These are phyloP conservation scores for Uromys caudimaculatus DNA, from an alignment of 2,797 vertebrate species.

Conservation along the genomic window DNA sequence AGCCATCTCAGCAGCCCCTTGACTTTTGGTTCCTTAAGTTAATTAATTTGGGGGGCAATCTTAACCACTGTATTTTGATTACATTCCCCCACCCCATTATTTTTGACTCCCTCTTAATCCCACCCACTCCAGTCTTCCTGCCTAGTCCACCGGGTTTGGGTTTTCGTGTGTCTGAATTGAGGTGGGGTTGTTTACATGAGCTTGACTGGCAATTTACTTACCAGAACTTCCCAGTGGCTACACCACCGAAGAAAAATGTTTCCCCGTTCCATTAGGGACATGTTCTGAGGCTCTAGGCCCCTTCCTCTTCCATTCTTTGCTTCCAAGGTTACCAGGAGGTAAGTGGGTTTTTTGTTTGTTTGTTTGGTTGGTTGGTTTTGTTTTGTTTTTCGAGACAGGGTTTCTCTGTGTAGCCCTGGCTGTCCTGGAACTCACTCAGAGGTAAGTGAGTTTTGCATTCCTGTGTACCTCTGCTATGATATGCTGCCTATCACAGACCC, in stretches of 20 bases:
- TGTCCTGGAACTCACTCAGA: no score
- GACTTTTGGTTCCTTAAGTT: not conserved
- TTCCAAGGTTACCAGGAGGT: not conserved
- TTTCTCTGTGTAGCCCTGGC: no score
- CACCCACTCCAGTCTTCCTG: not conserved
- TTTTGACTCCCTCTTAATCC: not conserved
- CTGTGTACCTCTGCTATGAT: not conserved
- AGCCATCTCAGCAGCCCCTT: not conserved
- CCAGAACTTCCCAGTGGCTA: not conserved
- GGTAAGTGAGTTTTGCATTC: not conserved
- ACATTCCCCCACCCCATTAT: not conserved
- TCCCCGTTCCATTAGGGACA: not conserved
- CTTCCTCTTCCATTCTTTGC: not conserved
- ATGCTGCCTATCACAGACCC: not conserved
- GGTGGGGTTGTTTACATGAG: not conserved
- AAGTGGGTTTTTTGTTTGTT: not conserved
- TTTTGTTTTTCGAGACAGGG: no score
- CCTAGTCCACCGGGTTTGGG: fast-evolving
- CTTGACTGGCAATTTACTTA: not conserved
- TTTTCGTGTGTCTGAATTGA: not conserved
- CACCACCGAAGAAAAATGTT: not conserved
- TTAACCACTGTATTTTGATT: not conserved
- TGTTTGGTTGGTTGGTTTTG: no score
- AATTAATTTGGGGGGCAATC: not conserved
- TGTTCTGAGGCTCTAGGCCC: not conserved